Base-by-base conservation (phyloP, 1,140 invertebrate genomes). In the Patella vulgata region DNA sequence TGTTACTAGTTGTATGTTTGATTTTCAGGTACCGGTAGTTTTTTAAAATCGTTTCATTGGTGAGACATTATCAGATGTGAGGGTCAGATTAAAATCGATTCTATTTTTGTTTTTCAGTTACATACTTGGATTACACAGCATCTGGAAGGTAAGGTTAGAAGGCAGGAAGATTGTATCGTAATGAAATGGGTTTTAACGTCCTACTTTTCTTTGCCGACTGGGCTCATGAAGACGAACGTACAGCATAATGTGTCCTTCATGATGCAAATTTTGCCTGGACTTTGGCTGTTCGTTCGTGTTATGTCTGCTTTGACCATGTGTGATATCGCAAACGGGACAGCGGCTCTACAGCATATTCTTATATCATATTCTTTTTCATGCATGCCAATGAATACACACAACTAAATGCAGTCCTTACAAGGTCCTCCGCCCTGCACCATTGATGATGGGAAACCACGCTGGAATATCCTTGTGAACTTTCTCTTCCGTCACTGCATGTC, bases 111-210 rank as follows among this genome's bases (percentile, higher is more conserved):
- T 25, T n/a, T 81, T 70, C 68, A 81, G 79, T 73, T n/a, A 55
- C 73, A n/a, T 82, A 81, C 57, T 56, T 76, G 44, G 80, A 82
- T 58, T 82, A 79, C 55, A 75, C 70, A 19, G 80, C 80, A 9
- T 80, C 78, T 36, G 80, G 80, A 60, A 73, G 71, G 74, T 77
- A 65, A 59, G 54, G 52, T 21, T 43, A 3, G n/a, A 12, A 30
- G 4, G 14, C 12, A 48, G 25, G 17, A 48, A 11, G 27, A 21
- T 9, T 12, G 8, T 28, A n/a, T 55, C 47, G 30, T 28, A 30
- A 57, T 46, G 3, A 28, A 19, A 14, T 39, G 19, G 2, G 30
- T 64, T 12, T 19, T 43, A 25, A 25, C 17, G 4, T n/a, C n/a
- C n/a, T n/a, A n/a, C n/a, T n/a, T n/a, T n/a, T 1, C 11, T 36